Conservation (phyloP, 2,888 invertebrate genomes). For the Escarpia spicata region DNA sequence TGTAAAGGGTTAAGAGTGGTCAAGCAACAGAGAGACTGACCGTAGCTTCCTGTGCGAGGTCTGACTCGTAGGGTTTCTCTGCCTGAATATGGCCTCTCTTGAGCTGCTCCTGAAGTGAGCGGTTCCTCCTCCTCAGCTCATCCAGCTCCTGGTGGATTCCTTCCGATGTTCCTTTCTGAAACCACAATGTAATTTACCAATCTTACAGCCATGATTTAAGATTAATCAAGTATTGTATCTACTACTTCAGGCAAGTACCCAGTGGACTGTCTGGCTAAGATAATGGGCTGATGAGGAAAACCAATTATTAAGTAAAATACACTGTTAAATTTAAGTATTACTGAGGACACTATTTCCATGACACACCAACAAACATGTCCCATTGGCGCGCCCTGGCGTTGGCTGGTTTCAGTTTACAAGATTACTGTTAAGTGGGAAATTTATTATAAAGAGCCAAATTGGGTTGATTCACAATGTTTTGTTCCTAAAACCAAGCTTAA, state of each 20-base stretch:
- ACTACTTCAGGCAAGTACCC: too few relatives aligned
- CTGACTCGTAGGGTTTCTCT: constrained; percentile 61
- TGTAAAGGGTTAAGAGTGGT: not conserved
- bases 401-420: too few relatives aligned
- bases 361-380: not conserved
- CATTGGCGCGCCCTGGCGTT: not conserved
- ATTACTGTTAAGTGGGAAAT: too few relatives aligned
- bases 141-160: constrained; percentile 60
- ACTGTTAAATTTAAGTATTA: not conserved
- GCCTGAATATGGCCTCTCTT: constrained; percentile 54
- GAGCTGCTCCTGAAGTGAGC: constrained; percentile 60
- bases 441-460: not conserved
- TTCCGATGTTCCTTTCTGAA: constrained; percentile 39
- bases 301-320: too few relatives aligned
- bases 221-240: too few relatives aligned
- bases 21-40: not conserved
- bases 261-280: too few relatives aligned
- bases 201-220: not conserved
- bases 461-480: too few relatives aligned
- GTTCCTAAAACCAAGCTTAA: too few relatives aligned
- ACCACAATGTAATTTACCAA: not conserved
- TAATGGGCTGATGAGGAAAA: too few relatives aligned
- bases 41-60: not conserved
- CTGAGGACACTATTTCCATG: not conserved
- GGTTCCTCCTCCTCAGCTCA: constrained; percentile 58